Evolutionary conservation across 2,888 invertebrate species (phyloP), one percentile per base, ranked within the genome.

Genomic region (Oscheius myriophilus): DNA sequence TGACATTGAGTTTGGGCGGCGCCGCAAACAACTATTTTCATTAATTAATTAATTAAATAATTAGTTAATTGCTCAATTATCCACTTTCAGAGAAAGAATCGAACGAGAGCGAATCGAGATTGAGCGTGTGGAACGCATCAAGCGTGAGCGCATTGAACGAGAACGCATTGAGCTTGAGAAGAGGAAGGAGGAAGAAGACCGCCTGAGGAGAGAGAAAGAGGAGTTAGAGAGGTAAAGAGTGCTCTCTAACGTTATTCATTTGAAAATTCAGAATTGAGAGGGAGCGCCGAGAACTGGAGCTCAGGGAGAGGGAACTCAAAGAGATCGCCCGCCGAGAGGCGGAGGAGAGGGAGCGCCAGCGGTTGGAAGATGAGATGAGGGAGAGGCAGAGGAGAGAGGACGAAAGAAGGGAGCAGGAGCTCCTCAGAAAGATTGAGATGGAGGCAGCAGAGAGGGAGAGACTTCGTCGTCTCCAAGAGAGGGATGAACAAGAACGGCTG

Each of bases 101-200:
- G 76, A 80, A 49, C 71, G 74, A 61, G 73, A 82, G 71, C 69
- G 82, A 25, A 71, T 80, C 54, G 82, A 82, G 64, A 82, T 84
- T 55, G 84, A 84, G 64, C 76, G 85, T 25, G 83, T 85, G 62
- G 85, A 85, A 63, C 75, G 84, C 23, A 84, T 84, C 72, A 82
- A 82, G 67, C 73, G 82, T 18, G 84, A 84, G 63, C 72, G 81
- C 51, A 69, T 80, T 26, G 84, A 83, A 54, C 70, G 75, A 51
- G 83, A 84, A 57, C 71, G 78, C 33, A 58, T 68, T 18, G 80
- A 83, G 21, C 61, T 70, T n/a, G 79, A 83, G 58, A 72, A 78
- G 54, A 75, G 69, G 39, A 70, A 70, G 39, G 76, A 77, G 39
- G 81, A 76, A 52, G 74, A 78, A 41, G 73, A 74, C 0, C 39